A percentile compares a stretch with the other conserved stretches of the same genome.
Conservation (phyloP, 2,797 vertebrate species). For the Alosa sapidissima region DNA sequence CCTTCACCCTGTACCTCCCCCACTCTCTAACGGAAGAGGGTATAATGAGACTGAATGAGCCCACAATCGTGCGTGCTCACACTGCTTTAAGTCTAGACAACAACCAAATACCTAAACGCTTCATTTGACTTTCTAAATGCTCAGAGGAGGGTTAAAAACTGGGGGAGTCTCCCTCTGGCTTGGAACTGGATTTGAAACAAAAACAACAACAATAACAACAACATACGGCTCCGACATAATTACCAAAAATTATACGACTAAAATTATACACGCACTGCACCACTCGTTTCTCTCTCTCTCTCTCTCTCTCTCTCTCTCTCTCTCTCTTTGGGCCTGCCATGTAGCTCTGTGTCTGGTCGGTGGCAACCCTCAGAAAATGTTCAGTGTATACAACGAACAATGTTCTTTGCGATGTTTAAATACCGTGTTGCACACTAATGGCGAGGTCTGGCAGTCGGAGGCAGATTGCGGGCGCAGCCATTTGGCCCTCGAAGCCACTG, state of each 20-base stretch:
- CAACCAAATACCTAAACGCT: constrained; percentile 41
- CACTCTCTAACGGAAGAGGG: constrained; percentile 1
- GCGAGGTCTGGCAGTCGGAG: constrained; percentile 42
- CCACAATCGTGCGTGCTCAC: constrained; percentile 33
- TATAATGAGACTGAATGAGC: constrained; percentile 29
- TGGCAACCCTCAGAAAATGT: constrained; percentile 42
- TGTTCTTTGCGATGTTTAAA: constrained; percentile 37
- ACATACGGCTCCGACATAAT: constrained; percentile 49
- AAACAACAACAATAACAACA: constrained; percentile 32
- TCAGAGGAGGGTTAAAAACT: constrained; percentile 44
- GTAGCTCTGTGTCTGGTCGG: constrained; percentile 26
- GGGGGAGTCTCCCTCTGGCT: constrained; percentile 46
- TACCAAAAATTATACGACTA: constrained; percentile 51
- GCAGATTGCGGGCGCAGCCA: constrained; percentile 32
- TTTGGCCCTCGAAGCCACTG: constrained; percentile 43
- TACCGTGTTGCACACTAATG: constrained; percentile 40
- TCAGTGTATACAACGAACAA: constrained; percentile 24
- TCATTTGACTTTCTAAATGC: constrained; percentile 52
- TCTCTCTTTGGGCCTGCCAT: constrained; percentile 36
- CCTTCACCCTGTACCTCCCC: not conserved
- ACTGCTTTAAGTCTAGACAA: constrained; percentile 48
- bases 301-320: not conserved
- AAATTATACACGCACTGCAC: not conserved
- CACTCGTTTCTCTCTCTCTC: not conserved
- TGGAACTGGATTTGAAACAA: constrained; percentile 34